Percentiles rank a stretch among this genome's conserved stretches.
Evolutionary conservation across 2,888 invertebrate species (phyloP).

Genomic region (Dorcus parallelipipedus): DNA sequence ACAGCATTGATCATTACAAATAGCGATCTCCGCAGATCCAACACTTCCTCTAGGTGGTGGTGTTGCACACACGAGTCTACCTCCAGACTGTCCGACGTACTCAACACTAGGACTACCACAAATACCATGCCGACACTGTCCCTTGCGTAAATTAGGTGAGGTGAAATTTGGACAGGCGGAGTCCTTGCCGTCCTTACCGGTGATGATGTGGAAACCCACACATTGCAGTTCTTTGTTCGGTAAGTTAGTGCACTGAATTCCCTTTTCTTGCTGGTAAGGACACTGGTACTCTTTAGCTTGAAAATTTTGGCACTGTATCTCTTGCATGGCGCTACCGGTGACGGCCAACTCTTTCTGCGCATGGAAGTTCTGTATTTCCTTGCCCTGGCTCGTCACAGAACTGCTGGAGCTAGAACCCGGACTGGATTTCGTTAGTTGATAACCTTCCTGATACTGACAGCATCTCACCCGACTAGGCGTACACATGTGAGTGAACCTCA

Average conservation of each 20-base stretch:
- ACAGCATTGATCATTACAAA: slow-evolving; percentile 42
- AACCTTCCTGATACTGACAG: slow-evolving; percentile 45
- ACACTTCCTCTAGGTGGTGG: slow-evolving; percentile 43
- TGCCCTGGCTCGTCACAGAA: slow-evolving; percentile 49
- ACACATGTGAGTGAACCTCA: slow-evolving; percentile 37
- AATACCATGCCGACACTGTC: slow-evolving; percentile 50
- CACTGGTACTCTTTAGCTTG: slow-evolving; percentile 27
- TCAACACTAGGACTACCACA: slow-evolving; percentile 52
- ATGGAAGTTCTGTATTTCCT: slow-evolving; percentile 10
- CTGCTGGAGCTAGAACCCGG: slow-evolving; percentile 54
- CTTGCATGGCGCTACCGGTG: slow-evolving; percentile 35
- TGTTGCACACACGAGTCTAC: slow-evolving; percentile 53
- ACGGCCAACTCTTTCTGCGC: slow-evolving; percentile 7
- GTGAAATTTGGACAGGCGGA: slow-evolving; percentile 34
- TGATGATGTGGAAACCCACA: slow-evolving; percentile 36
- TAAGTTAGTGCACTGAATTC: slow-evolving; percentile 45
- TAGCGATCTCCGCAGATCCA: slow-evolving; percentile 24
- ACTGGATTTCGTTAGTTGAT: slow-evolving; percentile 46
- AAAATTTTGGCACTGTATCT: slow-evolving; percentile 47
- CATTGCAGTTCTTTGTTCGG: slow-evolving; percentile 31
- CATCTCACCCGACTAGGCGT: slow-evolving; percentile 45
- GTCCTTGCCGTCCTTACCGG: slow-evolving; percentile 32
- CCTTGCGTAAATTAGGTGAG: slow-evolving; percentile 36
- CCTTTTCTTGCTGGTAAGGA: slow-evolving; percentile 42
- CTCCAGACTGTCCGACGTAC: slow-evolving; percentile 63